Evolutionary conservation across 2,797 vertebrate genomes (phyloP).

Genomic region (Lemur catta): DNA sequence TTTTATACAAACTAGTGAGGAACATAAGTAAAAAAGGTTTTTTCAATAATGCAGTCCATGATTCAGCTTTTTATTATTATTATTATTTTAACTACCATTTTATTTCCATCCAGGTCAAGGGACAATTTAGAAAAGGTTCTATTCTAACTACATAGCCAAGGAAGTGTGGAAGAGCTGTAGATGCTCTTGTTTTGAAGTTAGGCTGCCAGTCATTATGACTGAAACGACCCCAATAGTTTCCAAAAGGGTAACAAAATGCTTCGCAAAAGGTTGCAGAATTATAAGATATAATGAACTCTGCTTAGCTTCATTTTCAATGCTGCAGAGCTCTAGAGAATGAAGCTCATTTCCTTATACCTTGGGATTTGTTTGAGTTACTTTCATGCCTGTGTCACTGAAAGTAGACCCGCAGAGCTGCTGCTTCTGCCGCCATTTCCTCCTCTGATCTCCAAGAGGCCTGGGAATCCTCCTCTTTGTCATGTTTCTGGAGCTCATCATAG

Average conservation of each 20-base stretch:
- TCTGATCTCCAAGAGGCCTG: slow-evolving; percentile 88
- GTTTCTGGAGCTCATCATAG: slow-evolving; percentile 90
- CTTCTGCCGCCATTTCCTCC: slow-evolving; percentile 91
- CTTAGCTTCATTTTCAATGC: slow-evolving; percentile 67
- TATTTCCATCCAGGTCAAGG: slow-evolving; percentile 79
- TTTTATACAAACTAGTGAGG: slow-evolving; percentile 13
- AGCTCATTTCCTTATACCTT: slow-evolving; percentile 58
- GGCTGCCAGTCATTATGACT: slow-evolving; percentile 67
- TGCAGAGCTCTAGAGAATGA: slow-evolving; percentile 5
- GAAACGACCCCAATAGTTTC: slow-evolving; percentile 70
- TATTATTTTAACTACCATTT: slow-evolving; percentile 72
- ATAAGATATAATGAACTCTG: slow-evolving; percentile 57
- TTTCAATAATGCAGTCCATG: neutral
- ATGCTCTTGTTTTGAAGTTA: slow-evolving; percentile 59
- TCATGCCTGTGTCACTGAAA: slow-evolving; percentile 81
- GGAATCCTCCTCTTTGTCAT: slow-evolving; percentile 85
- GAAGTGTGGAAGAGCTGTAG: slow-evolving; percentile 35
- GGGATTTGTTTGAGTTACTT: slow-evolving; percentile 66
- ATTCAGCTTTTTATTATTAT: neutral
- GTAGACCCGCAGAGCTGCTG: slow-evolving; percentile 83
- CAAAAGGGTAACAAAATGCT: slow-evolving; percentile 75
- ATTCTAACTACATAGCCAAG: slow-evolving; percentile 62
- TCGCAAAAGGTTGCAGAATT: slow-evolving; percentile 67
- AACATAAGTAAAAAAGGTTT: neutral
- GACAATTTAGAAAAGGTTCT: slow-evolving; percentile 68